Evolutionary conservation across 2,888 invertebrate genomes (phyloP), one percentile per base, ranked within the genome.

Genomic region (Drosophila falleni): DNA sequence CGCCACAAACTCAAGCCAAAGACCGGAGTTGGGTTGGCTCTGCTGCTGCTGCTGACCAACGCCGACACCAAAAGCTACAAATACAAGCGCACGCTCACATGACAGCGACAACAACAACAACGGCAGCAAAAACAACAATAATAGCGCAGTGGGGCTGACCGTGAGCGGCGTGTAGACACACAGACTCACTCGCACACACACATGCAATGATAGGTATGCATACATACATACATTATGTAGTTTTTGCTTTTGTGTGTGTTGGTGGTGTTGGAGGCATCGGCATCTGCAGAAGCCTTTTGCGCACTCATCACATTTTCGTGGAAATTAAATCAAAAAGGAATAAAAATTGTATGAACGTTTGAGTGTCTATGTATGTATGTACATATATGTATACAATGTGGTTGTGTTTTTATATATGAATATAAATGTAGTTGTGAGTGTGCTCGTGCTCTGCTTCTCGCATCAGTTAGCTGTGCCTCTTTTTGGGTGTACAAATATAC

Each of bases 221-320:
- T 64, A 44, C 62, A 42, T 56, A 66, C 61, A 65, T 33, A 53
- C 49, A 58, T 29, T 39, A 41, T 42, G 35, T 35, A 35, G 50
- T 68, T 55, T 55, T 64, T 59, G 44, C n/a, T 23, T 23, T 23
- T 23, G 23, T 42, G 26, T 62, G 47, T 29, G 4, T 26, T 74
- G 56, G 56, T 74, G 71, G 70, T 69, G 73, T 68, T 80, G 74
- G 69, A 72, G 75, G 75, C 80, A 77, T 67, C 68, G 74, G 78
- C 78, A 89, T 78, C 82, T 85, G 81, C 77, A 84, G 82, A 81
- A 87, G 88, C 89, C 89, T 89, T 87, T 81, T 86, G 89, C 90
- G 88, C 84, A 91, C 86, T 90, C 90, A 91, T 90, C 84, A 82
- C 79, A 82, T 90, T 91, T 90, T 90, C 91, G 88, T 90, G 90